Evolutionary conservation across 2,888 invertebrate genomes (phyloP), one percentile per base, ranked within the genome.

Genomic region (Spisula solida): DNA sequence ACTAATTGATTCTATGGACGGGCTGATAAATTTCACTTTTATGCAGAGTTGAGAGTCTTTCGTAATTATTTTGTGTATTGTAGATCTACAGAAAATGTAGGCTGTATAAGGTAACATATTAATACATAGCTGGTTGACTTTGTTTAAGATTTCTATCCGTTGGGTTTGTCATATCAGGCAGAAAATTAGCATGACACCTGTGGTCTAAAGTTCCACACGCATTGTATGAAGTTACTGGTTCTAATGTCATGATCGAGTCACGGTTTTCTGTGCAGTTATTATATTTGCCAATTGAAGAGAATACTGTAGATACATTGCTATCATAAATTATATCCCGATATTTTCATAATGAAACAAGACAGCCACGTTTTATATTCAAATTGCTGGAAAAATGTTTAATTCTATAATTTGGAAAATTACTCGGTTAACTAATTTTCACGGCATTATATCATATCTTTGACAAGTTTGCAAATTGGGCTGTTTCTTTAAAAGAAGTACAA

Each of bases 141-240:
- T 75, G 31, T 75, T 75, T 18, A 18, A 34, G 8, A 25, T 29
- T 25, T 31, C 16, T 31, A 25, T 16, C 31, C 29, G 5, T 75
- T 16, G 31, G 18, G 6, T 12, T 18, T 75, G 6, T 75, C 16
- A 16, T 18, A 18, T 34, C 75, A 18, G 14, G 75, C 25, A 75
- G 75, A 75, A 75, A 75, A 75, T 75, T 16, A 31, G 31, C 14
- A 34, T 75, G 75, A 75, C 75, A 75, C 75, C 34, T 31, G 34
- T 16, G 14, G 75, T 75, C 75, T 75, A 14, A 75, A 34, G 34
- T 75, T 75, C 34, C 34, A 18, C 75, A 75, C 75, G 18, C 14
- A 75, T 31, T 8, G 16, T 75, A 75, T 31, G 75, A 75, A 75
- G 31, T 31, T 75, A 25, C 31, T 34, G 14, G 34, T 5, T 34